Conservation (phyloP, 2,888 invertebrate species). For the Arrhopalites spinosus region DNA sequence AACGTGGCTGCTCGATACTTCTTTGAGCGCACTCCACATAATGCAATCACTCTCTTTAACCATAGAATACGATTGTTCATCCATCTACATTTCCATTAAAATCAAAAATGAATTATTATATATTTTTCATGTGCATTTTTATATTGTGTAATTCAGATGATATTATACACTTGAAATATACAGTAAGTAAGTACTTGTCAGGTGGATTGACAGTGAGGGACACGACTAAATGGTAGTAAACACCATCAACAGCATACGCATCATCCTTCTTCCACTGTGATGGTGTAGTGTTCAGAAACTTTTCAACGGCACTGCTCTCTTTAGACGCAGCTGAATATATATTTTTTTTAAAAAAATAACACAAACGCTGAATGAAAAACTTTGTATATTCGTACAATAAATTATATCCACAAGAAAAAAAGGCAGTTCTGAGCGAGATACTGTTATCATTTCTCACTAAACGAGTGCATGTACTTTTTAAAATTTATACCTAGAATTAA, state of each 20-base stretch:
- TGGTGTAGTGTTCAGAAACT: slow-evolving; percentile 40
- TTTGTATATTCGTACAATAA: too few species aligned
- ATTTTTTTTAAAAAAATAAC: too few species aligned
- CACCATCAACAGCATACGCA: slow-evolving; percentile 88
- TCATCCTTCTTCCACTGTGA: slow-evolving; percentile 71
- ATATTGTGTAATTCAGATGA: background rate
- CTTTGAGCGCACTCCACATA: slow-evolving; percentile 73
- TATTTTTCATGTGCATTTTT: too few species aligned
- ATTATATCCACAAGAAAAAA: too few species aligned
- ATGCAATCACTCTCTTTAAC: slow-evolving; percentile 75
- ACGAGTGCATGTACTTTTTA: too few species aligned
- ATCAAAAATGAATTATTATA: background rate
- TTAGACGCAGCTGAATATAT: slow-evolving; percentile 57
- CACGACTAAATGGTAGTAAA: slow-evolving; percentile 84
- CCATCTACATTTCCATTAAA: slow-evolving; percentile 67
- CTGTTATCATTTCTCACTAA: too few species aligned
- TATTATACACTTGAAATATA: background rate
- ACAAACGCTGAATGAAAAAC: too few species aligned
- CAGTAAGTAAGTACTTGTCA: slow-evolving; percentile 56
- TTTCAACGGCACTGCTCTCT: slow-evolving; percentile 51
- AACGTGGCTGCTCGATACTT: slow-evolving; percentile 63
- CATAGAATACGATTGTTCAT: slow-evolving; percentile 71
- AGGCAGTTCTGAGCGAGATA: too few species aligned
- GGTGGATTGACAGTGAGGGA: slow-evolving; percentile 79
- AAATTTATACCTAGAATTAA: too few species aligned